Percentiles rank a stretch among this genome's conserved stretches.
Conservation (phyloP, 2,797 vertebrate species). For the Molossus alvarezi region DNA sequence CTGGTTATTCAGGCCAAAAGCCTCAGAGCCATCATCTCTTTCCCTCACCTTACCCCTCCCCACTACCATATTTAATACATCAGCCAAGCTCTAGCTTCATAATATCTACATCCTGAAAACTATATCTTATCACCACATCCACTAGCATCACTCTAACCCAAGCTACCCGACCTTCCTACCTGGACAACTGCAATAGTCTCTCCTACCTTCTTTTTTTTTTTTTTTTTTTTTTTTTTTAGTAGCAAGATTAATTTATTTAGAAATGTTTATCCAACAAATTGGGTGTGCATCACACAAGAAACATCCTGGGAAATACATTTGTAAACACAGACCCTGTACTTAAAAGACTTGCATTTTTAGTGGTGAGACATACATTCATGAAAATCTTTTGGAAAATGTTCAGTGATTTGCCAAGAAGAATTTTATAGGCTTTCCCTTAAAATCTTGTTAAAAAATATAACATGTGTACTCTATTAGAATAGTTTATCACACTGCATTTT, state of each 20-base stretch:
- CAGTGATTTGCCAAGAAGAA: background rate
- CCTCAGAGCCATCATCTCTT: background rate
- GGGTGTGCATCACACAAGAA: background rate
- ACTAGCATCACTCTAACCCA: background rate
- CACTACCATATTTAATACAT: fast-evolving
- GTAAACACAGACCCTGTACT: background rate
- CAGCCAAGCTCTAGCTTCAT: background rate
- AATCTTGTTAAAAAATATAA: conserved; percentile 16
- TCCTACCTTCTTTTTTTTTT: no score
- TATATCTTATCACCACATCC: background rate
- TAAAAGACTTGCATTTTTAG: conserved; percentile 23
- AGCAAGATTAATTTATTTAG: conserved; percentile 51
- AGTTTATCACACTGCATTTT: conserved; percentile 41
- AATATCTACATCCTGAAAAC: background rate
- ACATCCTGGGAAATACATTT: background rate
- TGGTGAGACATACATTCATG: background rate
- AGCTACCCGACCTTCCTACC: background rate
- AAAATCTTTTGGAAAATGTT: conserved; percentile 18
- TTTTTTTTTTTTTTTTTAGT: no score
- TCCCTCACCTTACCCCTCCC: background rate
- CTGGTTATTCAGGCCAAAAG: background rate
- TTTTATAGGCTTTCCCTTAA: background rate
- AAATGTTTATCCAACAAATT: conserved; percentile 48
- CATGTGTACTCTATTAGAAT: background rate
- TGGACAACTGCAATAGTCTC: background rate